Evolutionary conservation across 2,113 vertebrate genomes (phyloP).

Genomic region (Cyprinodon variegatus): DNA sequence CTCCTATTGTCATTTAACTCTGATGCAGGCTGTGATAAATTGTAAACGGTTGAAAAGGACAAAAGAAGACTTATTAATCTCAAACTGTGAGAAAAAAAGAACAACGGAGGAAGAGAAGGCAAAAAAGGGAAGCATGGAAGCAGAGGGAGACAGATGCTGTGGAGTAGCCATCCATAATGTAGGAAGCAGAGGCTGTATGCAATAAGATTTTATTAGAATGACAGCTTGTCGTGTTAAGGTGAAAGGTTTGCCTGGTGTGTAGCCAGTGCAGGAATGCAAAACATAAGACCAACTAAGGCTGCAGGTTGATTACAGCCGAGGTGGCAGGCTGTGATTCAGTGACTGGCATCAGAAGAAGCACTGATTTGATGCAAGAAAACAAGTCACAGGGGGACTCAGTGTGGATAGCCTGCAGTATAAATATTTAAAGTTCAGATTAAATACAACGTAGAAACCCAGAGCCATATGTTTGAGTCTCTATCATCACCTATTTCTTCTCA

Average conservation of each 20-base stretch:
- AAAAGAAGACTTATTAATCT: constrained; percentile 44
- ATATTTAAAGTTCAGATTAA: constrained; percentile 1
- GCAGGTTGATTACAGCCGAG: constrained; percentile 11
- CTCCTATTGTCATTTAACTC: constrained; percentile 43
- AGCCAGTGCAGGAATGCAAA: constrained; percentile 19
- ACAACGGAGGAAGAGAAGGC: constrained; percentile 27
- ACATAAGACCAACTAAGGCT: constrained; percentile 32
- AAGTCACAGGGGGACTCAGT: constrained; percentile 1
- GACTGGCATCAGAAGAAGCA: constrained; percentile 15
- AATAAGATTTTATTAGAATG: constrained; percentile 58
- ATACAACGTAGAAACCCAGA: background rate
- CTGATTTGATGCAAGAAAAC: constrained; percentile 12
- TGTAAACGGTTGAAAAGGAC: constrained; percentile 39
- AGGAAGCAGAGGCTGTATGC: constrained; percentile 48
- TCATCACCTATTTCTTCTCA: constrained; percentile 5
- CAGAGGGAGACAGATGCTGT: constrained; percentile 57
- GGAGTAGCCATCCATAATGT: constrained; percentile 66
- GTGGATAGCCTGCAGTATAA: constrained; percentile 6
- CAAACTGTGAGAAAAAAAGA: constrained; percentile 30
- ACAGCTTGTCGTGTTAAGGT: constrained; percentile 61
- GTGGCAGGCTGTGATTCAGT: background rate
- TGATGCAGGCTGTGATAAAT: constrained; percentile 41
- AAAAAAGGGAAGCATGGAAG: constrained; percentile 25
- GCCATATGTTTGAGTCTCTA: background rate
- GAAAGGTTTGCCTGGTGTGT: constrained; percentile 36